Base-by-base conservation (phyloP, 2,113 vertebrate genomes). In the Aphyosemion australe region DNA sequence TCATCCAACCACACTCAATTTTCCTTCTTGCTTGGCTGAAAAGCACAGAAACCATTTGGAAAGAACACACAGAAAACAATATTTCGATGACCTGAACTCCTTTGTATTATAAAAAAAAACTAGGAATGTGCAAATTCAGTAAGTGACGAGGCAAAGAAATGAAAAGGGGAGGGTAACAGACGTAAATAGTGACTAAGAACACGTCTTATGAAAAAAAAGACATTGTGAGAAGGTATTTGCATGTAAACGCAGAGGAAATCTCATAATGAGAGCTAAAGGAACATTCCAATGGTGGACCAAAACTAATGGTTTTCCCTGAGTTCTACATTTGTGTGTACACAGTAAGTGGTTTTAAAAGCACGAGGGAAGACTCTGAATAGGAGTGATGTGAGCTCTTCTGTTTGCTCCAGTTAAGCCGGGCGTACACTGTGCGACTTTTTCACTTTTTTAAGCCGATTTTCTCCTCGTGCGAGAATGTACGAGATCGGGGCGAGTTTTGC, bases 301-400 rank as follows among this genome's bases (percentile, higher is more conserved):
- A 61, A 51, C 53, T 46, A 75, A 74, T 77, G 59, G 58, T 48
- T 37, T 37, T 31, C 45, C 51, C 47, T 39, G 37, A 56, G 61
- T 63, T 48, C 59, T 59, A 45, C 37, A 66, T 61, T 57, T 46
- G 20, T 66, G 62, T 55, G 64, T 48, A 43, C 26, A 62, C 50
- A 71, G 56, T 79, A 67, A 85, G 82, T 82, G 82, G 65, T 74
- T 87, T 62, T 85, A 66, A 85, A 75, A 85, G 76, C 84, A 76
- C 50, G 11, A 31, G 82, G 76, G 73, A 82, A 65, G 80, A 73
- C n/a, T n/a, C n/a, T n/a, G n/a, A n/a, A n/a, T n/a, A n/a, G n/a
- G n/a, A n/a, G n/a, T n/a, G n/a, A n/a, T n/a, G n/a, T n/a, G n/a
- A n/a, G n/a, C n/a, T n/a, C n/a, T n/a, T n/a, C n/a, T n/a, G n/a